Conservation (phyloP, 2,113 vertebrate species). For the Prunella fulvescens region DNA sequence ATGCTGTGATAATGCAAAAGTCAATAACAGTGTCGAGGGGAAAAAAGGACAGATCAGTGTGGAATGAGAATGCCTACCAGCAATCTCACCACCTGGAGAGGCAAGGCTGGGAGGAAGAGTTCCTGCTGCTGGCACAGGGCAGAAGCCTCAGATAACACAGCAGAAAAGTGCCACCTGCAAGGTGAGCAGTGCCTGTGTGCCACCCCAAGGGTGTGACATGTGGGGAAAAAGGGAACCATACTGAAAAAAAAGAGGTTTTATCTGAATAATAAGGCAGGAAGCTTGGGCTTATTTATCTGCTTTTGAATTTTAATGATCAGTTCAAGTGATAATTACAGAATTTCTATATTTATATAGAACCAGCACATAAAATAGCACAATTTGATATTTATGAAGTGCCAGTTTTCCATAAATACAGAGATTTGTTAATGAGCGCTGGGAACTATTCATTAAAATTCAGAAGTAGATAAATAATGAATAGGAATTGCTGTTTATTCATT, state of each 20-base stretch:
- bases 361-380: conserved; percentile 68
- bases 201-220: neutral
- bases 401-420: conserved; percentile 74
- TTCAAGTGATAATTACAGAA: conserved; percentile 75
- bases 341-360: conserved; percentile 77
- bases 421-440: conserved; percentile 74
- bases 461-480: conserved; percentile 73
- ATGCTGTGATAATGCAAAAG: neutral
- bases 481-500: conserved; percentile 70
- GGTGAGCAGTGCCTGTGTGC: neutral
- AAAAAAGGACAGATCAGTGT: neutral
- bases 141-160: neutral
- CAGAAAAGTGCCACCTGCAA: neutral
- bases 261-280: conserved; percentile 63
- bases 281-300: conserved; percentile 69
- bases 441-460: conserved; percentile 75
- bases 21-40: neutral
- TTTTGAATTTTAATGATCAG: conserved; percentile 77
- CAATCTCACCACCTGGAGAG: neutral
- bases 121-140: neutral
- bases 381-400: conserved; percentile 77
- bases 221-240: neutral
- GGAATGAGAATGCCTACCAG: neutral
- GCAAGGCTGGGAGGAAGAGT: neutral
- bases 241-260: conserved; percentile 14